Conservation (phyloP, 2,797 vertebrate genomes). For the Scomberomorus guttatus region DNA sequence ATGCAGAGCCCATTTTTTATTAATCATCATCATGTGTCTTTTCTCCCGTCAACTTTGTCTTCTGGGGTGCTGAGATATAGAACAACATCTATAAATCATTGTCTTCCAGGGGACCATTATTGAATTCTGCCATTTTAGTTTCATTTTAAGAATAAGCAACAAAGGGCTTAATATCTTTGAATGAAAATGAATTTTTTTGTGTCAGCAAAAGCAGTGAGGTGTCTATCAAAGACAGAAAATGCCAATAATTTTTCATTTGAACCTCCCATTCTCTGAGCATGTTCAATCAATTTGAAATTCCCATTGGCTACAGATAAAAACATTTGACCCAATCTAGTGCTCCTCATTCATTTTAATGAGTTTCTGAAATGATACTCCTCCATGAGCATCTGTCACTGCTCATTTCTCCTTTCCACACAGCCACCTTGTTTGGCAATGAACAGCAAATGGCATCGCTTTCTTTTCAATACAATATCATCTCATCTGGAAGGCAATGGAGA, state of each 20-base stretch:
- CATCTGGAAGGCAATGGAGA: constrained; percentile 46
- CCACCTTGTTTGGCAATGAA: constrained; percentile 51
- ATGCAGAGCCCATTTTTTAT: constrained; percentile 8
- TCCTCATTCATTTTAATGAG: constrained; percentile 83
- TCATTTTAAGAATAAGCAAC: constrained; percentile 39
- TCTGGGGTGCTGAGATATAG: constrained; percentile 7
- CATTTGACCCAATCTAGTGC: constrained; percentile 69
- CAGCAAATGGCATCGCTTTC: constrained; percentile 7
- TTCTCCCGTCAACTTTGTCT: not conserved
- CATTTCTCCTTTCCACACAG: constrained; percentile 51
- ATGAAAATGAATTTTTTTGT: constrained; percentile 47
- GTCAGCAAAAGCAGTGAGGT: constrained; percentile 46
- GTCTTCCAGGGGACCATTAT: constrained; percentile 19
- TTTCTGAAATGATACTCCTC: constrained; percentile 63
- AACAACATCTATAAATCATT: constrained; percentile 17
- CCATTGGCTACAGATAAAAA: constrained; percentile 71
- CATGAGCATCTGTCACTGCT: constrained; percentile 69
- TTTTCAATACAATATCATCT: constrained; percentile 57
- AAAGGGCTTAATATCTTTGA: constrained; percentile 43
- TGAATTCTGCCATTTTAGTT: constrained; percentile 47
- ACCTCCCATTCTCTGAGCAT: constrained; percentile 61
- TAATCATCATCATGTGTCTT: not conserved
- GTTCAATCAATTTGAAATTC: constrained; percentile 76
- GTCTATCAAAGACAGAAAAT: constrained; percentile 61
- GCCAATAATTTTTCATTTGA: constrained; percentile 64